Evolutionary conservation across 2,888 invertebrate species (phyloP).

Genomic region (Cephus sareptanus): DNA sequence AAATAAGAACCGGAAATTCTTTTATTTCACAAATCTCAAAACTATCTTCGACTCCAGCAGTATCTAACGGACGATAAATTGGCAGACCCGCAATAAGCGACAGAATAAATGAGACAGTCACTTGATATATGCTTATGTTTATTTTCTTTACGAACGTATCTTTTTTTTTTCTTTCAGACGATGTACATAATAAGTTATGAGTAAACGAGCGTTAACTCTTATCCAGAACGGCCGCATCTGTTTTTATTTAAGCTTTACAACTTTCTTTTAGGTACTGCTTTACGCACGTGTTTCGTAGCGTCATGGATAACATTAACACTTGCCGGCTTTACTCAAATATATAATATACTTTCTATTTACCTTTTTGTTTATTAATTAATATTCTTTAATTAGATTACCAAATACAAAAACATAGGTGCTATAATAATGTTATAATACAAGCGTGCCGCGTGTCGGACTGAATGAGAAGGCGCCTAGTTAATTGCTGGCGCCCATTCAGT

Average conservation of each 20-base stretch:
- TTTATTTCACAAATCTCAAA: background rate
- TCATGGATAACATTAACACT: constrained; percentile 57
- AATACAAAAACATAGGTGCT: constrained; percentile 65
- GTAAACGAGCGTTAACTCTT: constrained; percentile 62
- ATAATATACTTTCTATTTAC: constrained; percentile 64
- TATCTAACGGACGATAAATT: background rate
- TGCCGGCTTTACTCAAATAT: constrained; percentile 60
- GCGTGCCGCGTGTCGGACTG: constrained; percentile 51
- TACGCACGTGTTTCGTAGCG: constrained; percentile 44
- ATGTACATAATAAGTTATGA: constrained; percentile 65
- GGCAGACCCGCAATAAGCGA: background rate
- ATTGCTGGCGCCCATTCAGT: constrained; percentile 40
- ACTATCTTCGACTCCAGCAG: background rate
- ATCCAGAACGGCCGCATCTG: constrained; percentile 52
- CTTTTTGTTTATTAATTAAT: constrained; percentile 58
- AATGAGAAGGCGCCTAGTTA: constrained; percentile 28
- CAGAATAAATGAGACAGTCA: background rate
- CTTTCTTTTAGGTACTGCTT: constrained; percentile 40
- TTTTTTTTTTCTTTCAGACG: constrained; percentile 55
- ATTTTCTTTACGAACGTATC: constrained; percentile 63
- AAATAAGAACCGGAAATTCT: background rate
- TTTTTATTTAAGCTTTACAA: constrained; percentile 35
- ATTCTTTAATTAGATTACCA: constrained; percentile 60
- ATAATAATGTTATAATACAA: constrained; percentile 42
- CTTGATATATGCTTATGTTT: constrained; percentile 63